phyloP scores from a whole-genome alignment of 1,140 invertebrate genomes.

The Drosophila saltans region DNA sequence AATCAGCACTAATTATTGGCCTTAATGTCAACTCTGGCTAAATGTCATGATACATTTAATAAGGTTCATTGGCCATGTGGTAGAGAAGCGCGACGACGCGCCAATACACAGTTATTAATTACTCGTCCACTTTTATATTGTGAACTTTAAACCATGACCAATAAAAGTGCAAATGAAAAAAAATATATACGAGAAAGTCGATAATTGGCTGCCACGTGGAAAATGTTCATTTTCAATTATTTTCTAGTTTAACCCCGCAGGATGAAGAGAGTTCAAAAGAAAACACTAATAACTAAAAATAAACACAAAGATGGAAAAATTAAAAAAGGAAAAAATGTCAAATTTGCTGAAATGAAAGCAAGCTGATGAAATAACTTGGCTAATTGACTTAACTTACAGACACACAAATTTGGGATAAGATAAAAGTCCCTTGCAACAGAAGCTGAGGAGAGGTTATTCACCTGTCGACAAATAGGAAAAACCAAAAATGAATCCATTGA shows the following conservation, averaged over 20 bases:
- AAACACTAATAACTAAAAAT: background rate
- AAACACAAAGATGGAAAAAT: background rate
- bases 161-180: background rate
- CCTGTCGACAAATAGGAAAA: too few species aligned
- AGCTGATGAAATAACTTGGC: background rate
- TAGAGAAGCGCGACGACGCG: background rate
- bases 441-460: too few species aligned
- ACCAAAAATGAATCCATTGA: too few species aligned
- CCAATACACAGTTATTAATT: constrained; percentile 7
- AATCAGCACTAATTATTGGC: constrained; percentile 1
- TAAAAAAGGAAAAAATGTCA: background rate
- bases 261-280: background rate
- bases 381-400: background rate
- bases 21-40: background rate
- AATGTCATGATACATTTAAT: constrained; percentile 1
- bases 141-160: constrained; percentile 3
- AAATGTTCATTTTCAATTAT: constrained; percentile 9
- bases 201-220: constrained; percentile 11
- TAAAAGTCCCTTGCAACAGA: too few species aligned
- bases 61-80: background rate
- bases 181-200: background rate
- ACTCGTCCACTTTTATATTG: background rate
- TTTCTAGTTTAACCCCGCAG: background rate
- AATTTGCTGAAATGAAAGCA: background rate
- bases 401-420: background rate